These are phyloP conservation scores for Lophochroa leadbeateri DNA, from an alignment of 2,113 vertebrate genomes.

Conservation along the genomic window DNA sequence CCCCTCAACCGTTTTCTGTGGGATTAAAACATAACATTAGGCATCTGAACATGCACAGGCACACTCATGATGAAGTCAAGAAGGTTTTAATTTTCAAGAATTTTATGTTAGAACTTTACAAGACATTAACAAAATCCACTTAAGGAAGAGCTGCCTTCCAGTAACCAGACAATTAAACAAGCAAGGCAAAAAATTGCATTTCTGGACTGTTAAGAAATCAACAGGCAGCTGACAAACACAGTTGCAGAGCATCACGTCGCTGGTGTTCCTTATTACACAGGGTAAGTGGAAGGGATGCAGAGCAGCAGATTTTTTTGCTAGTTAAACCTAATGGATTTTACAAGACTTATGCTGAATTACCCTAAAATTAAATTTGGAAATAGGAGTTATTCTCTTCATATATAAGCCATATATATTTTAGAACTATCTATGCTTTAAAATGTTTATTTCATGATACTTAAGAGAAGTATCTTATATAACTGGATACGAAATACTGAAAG, in stretches of 20 bases:
- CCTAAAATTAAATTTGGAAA: neutral
- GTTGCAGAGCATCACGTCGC: neutral
- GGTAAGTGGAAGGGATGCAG: neutral
- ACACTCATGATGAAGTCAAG: neutral
- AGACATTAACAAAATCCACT: neutral
- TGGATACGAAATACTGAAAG: neutral
- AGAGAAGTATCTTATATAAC: neutral
- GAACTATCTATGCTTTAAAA: neutral
- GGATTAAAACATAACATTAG: neutral
- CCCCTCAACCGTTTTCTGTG: neutral
- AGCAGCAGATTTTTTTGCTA: neutral
- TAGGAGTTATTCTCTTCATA: neutral
- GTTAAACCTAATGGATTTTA: neutral
- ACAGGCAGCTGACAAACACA: neutral
- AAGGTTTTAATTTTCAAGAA: neutral
- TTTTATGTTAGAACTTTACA: neutral
- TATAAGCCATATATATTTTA: neutral
- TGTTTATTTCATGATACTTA: neutral
- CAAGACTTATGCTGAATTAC: neutral
- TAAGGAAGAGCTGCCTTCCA: neutral
- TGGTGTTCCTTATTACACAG: neutral
- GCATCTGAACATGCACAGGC: neutral
- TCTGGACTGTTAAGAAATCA: neutral
- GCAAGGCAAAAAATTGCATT: neutral
- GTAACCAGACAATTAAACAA: neutral